Conservation (phyloP, 2,797 vertebrate genomes). For the Hypotaenidia okinawae region DNA sequence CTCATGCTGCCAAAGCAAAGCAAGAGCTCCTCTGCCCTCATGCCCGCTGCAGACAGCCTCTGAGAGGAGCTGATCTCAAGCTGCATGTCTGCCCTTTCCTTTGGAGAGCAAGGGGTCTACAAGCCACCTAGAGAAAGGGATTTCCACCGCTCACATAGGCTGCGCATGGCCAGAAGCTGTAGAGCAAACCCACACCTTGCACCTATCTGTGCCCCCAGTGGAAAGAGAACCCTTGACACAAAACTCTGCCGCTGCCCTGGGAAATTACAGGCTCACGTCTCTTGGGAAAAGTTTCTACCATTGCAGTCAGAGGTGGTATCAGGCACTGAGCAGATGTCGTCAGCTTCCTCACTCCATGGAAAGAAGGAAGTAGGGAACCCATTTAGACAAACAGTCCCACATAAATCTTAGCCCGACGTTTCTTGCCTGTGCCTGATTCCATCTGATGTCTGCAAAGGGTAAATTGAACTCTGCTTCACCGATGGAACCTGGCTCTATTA, state of each 20-base stretch:
- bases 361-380: slow-evolving; percentile 46
- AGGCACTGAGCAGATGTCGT: slow-evolving; percentile 15
- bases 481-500: neutral
- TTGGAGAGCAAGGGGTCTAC: fast-evolving
- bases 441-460: neutral
- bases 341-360: neutral
- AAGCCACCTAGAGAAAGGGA: neutral
- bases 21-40: neutral
- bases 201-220: neutral
- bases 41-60: neutral
- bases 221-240: neutral
- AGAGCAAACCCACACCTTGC: neutral
- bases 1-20: neutral
- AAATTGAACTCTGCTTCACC: slow-evolving; percentile 15
- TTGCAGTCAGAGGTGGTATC: neutral
- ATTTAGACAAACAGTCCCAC: slow-evolving; percentile 37
- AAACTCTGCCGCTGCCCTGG: neutral
- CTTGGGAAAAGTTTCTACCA: neutral
- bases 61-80: neutral
- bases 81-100: neutral
- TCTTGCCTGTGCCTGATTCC: neutral
- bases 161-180: neutral
- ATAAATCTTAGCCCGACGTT: slow-evolving; percentile 9
- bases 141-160: fast-evolving
- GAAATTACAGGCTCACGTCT: neutral